Base-by-base conservation (phyloP, 1,140 invertebrate species). In the Penaeus indicus region DNA sequence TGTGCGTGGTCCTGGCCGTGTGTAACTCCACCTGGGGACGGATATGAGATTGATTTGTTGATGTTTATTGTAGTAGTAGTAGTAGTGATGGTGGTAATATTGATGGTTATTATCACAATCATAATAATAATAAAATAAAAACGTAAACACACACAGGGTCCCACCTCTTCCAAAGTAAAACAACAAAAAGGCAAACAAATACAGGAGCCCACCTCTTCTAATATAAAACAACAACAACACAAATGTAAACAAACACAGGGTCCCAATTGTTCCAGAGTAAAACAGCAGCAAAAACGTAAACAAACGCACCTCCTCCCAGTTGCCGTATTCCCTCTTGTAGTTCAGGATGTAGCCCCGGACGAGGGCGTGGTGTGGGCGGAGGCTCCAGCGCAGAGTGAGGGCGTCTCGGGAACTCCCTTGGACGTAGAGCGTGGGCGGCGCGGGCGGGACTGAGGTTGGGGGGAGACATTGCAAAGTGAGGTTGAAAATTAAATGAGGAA, bases 231-330 rank as follows among this genome's bases (percentile, higher is more conserved):
- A 22, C 62, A 62, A 64, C 13, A 60, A 61, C 3, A 1, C 0
- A 27, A 13, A 22, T 38, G n/a, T 10, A 79, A 38, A 27, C 42
- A 54, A 54, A 54, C 54, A 13, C 10, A 11, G 16, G 10, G 11
- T 10, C 5, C 5, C 69, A 16, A 1, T 13, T 21, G 8, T 13
- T 72, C 38, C 38, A 8, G 5, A 4, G 38, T 8, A 4, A 42
- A 42, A 42, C 32, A 21, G 7, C 62, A 62, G 27, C 7, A 67
- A 38, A 83, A 0, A 47, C 1, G 32, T 47, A 64, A n/a, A 3
- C 0, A 67, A 18, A 85, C n/a, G 13, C 61, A 94, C 93, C 89
- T 94, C 94, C 87, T 94, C 94, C 95, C 95, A 95, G 27, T 94
- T 94, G 13, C 94, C 94, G 90, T 94, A 93, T 86, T 95, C 94